phyloP scores from a whole-genome alignment of 2,113 vertebrate genomes.

The Oriolus oriolus region DNA sequence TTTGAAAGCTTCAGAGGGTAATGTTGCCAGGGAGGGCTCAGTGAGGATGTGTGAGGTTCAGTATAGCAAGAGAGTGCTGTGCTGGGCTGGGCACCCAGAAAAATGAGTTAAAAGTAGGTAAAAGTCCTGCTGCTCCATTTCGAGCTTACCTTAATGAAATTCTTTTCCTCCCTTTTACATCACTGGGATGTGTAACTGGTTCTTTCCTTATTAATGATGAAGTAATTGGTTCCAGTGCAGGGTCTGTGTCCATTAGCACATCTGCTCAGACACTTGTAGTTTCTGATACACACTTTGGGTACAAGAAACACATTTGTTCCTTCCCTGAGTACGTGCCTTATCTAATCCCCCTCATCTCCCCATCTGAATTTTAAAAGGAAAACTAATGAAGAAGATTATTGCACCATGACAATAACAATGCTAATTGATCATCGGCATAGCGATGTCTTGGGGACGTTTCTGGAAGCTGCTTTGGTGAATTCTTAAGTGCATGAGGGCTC shows the following conservation, averaged over 20 bases:
- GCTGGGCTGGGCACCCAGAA: not conserved
- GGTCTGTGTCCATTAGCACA: not conserved
- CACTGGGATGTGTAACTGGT: not conserved
- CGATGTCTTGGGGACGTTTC: not conserved
- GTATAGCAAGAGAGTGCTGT: not conserved
- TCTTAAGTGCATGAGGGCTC: not conserved
- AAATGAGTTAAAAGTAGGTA: not conserved
- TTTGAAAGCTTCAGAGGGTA: not conserved
- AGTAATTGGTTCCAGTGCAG: not conserved
- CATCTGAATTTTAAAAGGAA: conserved; percentile 3
- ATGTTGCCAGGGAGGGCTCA: not conserved
- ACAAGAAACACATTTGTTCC: not conserved
- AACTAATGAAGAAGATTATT: not conserved
- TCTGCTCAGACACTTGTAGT: not conserved
- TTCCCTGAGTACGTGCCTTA: not conserved
- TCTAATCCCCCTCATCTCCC: not conserved
- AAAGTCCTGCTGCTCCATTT: not conserved
- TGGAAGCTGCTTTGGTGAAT: not conserved
- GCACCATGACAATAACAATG: not conserved
- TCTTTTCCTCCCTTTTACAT: not conserved
- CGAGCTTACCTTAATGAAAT: fast-evolving
- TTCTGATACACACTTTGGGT: fast-evolving
- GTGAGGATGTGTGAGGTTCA: not conserved
- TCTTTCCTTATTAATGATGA: not conserved
- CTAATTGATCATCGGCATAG: not conserved